Percentiles rank a stretch among this genome's conserved stretches.
Evolutionary conservation across 2,113 vertebrate species (phyloP).

Genomic region (Tachysurus vachellii): DNA sequence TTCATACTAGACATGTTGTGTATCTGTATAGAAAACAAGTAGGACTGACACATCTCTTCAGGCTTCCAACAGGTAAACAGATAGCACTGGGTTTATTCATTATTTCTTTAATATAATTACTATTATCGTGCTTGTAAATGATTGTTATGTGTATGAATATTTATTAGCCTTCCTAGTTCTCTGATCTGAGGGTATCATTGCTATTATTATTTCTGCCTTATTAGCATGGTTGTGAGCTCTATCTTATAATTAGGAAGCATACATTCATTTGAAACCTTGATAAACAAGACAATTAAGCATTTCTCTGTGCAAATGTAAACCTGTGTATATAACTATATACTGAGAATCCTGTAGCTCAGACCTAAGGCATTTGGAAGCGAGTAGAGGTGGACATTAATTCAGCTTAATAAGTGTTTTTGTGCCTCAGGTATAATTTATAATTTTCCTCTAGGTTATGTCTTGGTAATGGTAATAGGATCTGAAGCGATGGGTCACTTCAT

Average conservation of each 20-base stretch:
- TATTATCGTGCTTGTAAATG: neutral
- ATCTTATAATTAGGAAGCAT: neutral
- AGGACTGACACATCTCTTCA: neutral
- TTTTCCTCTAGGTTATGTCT: constrained; percentile 6
- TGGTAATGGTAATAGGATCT: neutral
- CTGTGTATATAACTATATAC: neutral
- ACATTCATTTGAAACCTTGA: constrained; percentile 1
- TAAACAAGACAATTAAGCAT: neutral
- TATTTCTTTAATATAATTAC: neutral
- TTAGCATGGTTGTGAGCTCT: neutral
- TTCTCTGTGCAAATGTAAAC: neutral
- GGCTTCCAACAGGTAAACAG: neutral
- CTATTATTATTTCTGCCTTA: neutral
- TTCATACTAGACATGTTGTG: constrained; percentile 16
- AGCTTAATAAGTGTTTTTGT: neutral
- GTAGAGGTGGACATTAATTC: neutral
- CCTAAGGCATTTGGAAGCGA: neutral
- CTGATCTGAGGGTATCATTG: neutral
- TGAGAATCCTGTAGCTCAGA: neutral
- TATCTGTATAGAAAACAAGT: constrained; percentile 1
- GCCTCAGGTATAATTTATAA: constrained; percentile 9
- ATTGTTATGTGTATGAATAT: neutral
- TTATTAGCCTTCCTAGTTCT: neutral
- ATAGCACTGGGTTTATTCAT: neutral
- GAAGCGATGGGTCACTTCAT: neutral